Evolutionary conservation across 2,888 invertebrate genomes (phyloP), one percentile per base, ranked within the genome.

Genomic region (Thera britannica): DNA sequence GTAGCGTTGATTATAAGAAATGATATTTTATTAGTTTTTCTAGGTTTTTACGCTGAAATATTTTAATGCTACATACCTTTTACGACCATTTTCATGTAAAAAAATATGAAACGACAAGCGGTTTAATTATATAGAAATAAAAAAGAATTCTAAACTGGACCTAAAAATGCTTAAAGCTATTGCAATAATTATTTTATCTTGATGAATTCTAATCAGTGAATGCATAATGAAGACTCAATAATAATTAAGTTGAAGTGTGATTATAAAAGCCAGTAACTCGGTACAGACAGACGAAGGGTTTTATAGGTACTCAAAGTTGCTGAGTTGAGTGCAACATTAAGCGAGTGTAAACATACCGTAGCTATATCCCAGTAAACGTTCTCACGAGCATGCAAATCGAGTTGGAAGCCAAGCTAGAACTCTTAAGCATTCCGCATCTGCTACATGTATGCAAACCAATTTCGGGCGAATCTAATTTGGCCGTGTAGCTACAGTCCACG

Each of bases 401-500:
- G 68, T 72, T 67, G 71, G 68, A 69, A 73, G 73, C 72, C 68
- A 73, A 70, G 62, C 72, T 72, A 74, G 74, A 75, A 75, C 75
- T 75, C 75, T 75, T 75, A 75, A 71, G 72, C 75, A 75, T 74
- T 71, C 74, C 73, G 67, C 77, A 77, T 77, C 79, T 76, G 77
- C 77, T 78, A 80, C 82, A 80, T 81, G 81, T 82, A 81, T 81
- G 81, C 82, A 82, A 83, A 86, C 83, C 86, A 90, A 90, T 90
- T 90, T 87, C 77, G 80, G 79, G 79, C 80, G 77, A 85, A 86
- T 87, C 83, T 90, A 90, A 92, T 92, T 90, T 88, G 81, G 83
- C 79, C 80, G 79, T 82, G 83, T 83, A 79, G 81, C 80, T 82
- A 83, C 85, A 83, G 81, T 81, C 85, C 80, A 84, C 84, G 83